Conservation (phyloP, 2,113 vertebrate species). For the Zootoca vivipara region DNA sequence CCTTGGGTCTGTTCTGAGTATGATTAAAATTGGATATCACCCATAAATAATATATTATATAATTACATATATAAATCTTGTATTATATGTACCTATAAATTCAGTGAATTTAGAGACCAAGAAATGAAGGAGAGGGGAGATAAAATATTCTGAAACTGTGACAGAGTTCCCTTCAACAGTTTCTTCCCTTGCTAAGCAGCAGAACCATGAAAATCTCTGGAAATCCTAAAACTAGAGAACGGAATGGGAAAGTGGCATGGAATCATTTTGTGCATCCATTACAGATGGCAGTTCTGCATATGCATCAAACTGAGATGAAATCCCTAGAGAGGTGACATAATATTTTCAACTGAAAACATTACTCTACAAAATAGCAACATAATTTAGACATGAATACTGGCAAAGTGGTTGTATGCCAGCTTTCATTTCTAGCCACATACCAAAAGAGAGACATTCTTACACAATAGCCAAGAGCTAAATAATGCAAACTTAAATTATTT, state of each 20-base stretch:
- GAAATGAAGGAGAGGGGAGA: background rate
- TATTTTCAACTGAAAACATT: background rate
- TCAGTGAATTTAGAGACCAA: constrained; percentile 39
- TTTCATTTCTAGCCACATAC: background rate
- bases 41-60: no score
- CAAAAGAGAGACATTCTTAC: background rate
- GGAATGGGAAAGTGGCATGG: background rate
- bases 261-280: background rate
- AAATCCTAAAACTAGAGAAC: background rate
- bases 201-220: background rate
- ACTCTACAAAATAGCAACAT: background rate
- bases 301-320: background rate
- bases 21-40: no score
- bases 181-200: constrained; percentile 34
- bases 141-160: constrained; percentile 26
- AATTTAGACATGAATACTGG: constrained; percentile 6
- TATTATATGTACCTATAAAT: constrained; percentile 28
- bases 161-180: background rate
- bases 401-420: background rate
- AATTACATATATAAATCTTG: background rate
- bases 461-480: background rate
- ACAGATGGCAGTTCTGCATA: background rate
- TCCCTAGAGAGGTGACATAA: constrained; percentile 19
- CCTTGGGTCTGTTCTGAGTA: no score
- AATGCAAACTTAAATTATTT: background rate